Conservation (phyloP, 1,140 invertebrate species). For the Drosophila saltans region DNA sequence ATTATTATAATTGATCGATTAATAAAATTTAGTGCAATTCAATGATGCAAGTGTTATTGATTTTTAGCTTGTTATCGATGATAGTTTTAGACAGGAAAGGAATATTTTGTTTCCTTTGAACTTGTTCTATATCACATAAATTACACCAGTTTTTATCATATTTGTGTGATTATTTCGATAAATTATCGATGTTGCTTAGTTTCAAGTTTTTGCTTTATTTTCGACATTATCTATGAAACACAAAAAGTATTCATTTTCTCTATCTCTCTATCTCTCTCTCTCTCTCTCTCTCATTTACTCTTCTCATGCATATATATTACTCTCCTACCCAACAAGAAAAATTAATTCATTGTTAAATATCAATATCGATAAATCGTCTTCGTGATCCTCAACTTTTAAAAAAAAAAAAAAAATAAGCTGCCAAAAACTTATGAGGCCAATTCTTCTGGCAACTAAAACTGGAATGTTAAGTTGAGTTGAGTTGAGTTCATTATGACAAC, state of each 20-base stretch:
- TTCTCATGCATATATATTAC: not conserved
- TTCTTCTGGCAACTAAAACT: constrained; percentile 49
- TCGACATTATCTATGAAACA: not conserved
- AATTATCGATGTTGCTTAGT: not conserved
- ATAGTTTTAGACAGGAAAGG: too few species aligned
- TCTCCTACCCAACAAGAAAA: not conserved
- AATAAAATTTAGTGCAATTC: too few species aligned
- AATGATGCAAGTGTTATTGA: too few species aligned
- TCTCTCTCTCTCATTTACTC: not conserved
- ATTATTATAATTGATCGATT: too few species aligned
- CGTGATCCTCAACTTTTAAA: constrained; percentile 34
- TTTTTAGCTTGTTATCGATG: too few species aligned
- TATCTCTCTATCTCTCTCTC: not conserved
- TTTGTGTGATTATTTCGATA: not conserved
- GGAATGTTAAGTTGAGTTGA: constrained; percentile 50
- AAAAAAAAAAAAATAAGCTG: constrained; percentile 19
- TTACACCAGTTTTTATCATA: too few species aligned
- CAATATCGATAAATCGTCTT: constrained; percentile 57
- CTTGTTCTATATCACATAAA: too few species aligned
- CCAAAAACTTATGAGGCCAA: constrained; percentile 55
- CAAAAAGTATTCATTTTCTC: not conserved
- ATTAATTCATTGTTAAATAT: constrained; percentile 20
- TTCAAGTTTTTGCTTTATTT: not conserved
- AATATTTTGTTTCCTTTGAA: too few species aligned
- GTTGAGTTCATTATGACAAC: constrained; percentile 53